Evolutionary conservation across 2,113 vertebrate species (phyloP).

Genomic region (Atherinomorus stipes): DNA sequence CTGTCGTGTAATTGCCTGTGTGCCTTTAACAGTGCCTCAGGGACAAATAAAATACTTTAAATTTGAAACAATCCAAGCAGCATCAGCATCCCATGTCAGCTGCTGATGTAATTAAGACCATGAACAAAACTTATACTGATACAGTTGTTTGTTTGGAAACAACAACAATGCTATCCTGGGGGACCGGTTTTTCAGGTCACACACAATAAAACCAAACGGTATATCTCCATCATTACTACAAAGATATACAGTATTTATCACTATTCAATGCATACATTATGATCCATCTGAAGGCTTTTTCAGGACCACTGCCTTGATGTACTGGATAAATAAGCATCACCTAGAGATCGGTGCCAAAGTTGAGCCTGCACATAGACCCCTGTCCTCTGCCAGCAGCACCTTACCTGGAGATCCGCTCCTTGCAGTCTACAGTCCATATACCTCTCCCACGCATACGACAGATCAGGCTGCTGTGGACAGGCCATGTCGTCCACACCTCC

Average conservation of each 20-base stretch:
- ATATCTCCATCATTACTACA: not conserved
- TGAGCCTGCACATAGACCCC: not conserved
- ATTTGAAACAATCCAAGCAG: no score
- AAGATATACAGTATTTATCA: not conserved
- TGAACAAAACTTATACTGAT: no score
- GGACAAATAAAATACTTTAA: no score
- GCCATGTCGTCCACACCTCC: slow-evolving; percentile 75
- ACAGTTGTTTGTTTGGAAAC: no score
- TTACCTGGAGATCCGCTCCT: slow-evolving; percentile 84
- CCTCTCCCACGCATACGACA: slow-evolving; percentile 83
- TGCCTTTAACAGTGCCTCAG: no score
- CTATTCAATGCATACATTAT: not conserved
- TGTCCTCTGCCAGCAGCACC: slow-evolving; percentile 7
- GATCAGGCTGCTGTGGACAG: slow-evolving; percentile 70
- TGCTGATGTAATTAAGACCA: no score
- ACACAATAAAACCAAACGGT: not conserved
- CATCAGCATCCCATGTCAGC: no score
- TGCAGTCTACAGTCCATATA: slow-evolving; percentile 84
- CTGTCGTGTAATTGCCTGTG: no score
- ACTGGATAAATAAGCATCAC: slow-evolving; percentile 3
- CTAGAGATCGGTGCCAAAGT: not conserved
- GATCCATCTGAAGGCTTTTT: not conserved
- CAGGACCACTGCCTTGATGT: not conserved
- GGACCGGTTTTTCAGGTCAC: not conserved
- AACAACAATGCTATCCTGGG: not conserved